These are phyloP conservation scores for Acanthoscelides obtectus DNA, from an alignment of 2,888 invertebrate genomes.

Conservation along the genomic window DNA sequence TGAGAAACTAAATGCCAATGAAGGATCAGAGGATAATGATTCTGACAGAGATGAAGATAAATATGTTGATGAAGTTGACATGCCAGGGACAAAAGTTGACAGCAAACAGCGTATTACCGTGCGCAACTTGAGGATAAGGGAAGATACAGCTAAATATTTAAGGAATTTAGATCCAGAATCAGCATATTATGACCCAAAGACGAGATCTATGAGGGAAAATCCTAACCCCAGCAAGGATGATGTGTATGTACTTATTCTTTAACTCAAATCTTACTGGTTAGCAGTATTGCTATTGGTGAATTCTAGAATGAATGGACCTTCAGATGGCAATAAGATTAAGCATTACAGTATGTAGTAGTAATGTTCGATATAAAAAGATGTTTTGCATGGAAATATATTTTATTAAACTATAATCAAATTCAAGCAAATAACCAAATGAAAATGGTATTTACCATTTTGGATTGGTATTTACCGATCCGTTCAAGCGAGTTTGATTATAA, in stretches of 20 bases:
- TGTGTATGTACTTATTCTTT: conserved; percentile 29
- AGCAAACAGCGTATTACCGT: conserved; percentile 99
- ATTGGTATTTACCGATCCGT: too few species aligned
- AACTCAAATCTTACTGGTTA: too few species aligned
- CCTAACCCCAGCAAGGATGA: conserved; percentile 42
- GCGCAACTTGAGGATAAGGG: conserved; percentile 93
- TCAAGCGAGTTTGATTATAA: too few species aligned
- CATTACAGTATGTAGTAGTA: not conserved
- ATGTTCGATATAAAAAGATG: not conserved
- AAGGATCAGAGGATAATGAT: conserved; percentile 61
- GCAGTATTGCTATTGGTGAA: too few species aligned
- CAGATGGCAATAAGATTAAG: too few species aligned
- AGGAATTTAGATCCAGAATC: conserved; percentile 95
- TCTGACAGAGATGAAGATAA: conserved; percentile 88
- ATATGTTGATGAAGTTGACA: conserved; percentile 90
- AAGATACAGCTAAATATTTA: conserved; percentile 98
- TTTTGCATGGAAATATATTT: too few species aligned
- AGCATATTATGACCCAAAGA: conserved; percentile 99
- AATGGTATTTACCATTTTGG: too few species aligned
- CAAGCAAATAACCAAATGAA: too few species aligned
- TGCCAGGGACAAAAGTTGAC: conserved; percentile 99
- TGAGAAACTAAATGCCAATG: conserved; percentile 70
- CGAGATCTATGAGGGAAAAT: conserved; percentile 92
- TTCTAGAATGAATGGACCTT: too few species aligned
- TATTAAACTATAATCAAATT: too few species aligned